A percentile compares a stretch with the other conserved stretches of the same genome.
These are phyloP conservation scores for Acanthosepion pharaonis DNA, from an alignment of 2,888 invertebrate species.

Conservation along the genomic window DNA sequence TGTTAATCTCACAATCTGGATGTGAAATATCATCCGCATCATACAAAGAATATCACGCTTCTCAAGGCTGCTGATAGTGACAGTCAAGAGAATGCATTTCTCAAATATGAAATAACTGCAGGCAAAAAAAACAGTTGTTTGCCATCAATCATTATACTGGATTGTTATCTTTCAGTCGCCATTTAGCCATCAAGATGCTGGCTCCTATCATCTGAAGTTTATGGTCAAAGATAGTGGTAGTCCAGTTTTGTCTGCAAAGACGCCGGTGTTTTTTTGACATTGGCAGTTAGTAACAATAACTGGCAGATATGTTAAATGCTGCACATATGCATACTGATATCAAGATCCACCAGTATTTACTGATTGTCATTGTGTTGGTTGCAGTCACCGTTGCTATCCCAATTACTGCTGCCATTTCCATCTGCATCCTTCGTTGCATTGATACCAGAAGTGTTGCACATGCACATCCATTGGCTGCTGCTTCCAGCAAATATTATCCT, in stretches of 20 bases:
- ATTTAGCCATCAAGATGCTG: constrained; percentile 38
- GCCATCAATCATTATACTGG: constrained; percentile 74
- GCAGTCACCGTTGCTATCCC: constrained; percentile 4
- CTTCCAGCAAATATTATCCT: background rate
- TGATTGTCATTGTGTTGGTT: constrained; percentile 33
- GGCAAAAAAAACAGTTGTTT: constrained; percentile 76
- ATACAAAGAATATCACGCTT: constrained; percentile 56
- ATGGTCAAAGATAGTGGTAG: constrained; percentile 39
- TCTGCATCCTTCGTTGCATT: constrained; percentile 23
- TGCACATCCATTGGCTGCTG: background rate
- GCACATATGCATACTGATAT: background rate
- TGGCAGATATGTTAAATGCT: background rate
- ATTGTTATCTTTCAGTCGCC: constrained; percentile 63
- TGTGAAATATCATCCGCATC: constrained; percentile 54
- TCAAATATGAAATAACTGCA: constrained; percentile 58
- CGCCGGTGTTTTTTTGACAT: constrained; percentile 34
- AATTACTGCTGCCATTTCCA: constrained; percentile 11
- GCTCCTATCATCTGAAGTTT: constrained; percentile 25
- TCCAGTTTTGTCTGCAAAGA: constrained; percentile 41
- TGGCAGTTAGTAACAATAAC: constrained; percentile 45
- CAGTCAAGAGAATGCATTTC: constrained; percentile 60
- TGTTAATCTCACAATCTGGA: constrained; percentile 56
- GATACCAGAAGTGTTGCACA: constrained; percentile 33
- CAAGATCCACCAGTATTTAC: constrained; percentile 33
- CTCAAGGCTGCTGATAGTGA: constrained; percentile 57